Evolutionary conservation across 1,140 invertebrate genomes (phyloP).

Genomic region (Camponotus pennsylvanicus): DNA sequence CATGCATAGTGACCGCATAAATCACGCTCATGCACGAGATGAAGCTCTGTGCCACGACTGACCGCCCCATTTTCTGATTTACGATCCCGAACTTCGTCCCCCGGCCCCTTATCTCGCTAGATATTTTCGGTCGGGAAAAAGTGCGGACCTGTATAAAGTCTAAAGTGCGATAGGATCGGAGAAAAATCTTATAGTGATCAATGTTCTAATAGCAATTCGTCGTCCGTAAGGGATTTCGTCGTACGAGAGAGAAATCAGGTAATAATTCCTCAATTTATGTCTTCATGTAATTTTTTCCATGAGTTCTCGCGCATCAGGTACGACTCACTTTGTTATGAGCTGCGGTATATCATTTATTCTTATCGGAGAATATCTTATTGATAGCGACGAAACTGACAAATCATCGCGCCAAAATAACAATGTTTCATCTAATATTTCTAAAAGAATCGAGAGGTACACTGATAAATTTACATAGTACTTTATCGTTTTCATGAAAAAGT

Average conservation of each 20-base stretch:
- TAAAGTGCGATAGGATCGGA: slow-evolving; percentile 63
- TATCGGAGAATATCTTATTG: background rate
- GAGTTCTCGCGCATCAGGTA: slow-evolving; percentile 29
- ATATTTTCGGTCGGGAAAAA: slow-evolving; percentile 72
- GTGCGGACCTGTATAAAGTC: slow-evolving; percentile 59
- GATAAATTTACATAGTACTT: slow-evolving; percentile 1
- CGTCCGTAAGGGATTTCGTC: slow-evolving; percentile 51
- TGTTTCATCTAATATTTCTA: slow-evolving; percentile 14
- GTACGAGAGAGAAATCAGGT: slow-evolving; percentile 32
- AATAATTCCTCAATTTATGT: slow-evolving; percentile 57
- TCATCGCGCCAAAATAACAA: slow-evolving; percentile 16
- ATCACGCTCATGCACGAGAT: slow-evolving; percentile 69
- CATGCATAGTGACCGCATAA: slow-evolving; percentile 65
- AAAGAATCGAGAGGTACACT: background rate
- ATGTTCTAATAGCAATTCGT: slow-evolving; percentile 68
- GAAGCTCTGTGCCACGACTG: slow-evolving; percentile 71
- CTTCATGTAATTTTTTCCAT: slow-evolving; percentile 21
- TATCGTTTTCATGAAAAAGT: background rate
- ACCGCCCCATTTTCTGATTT: slow-evolving; percentile 76
- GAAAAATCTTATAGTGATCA: slow-evolving; percentile 69
- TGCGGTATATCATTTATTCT: slow-evolving; percentile 41
- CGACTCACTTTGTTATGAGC: slow-evolving; percentile 44
- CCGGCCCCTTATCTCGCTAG: slow-evolving; percentile 69
- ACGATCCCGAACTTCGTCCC: slow-evolving; percentile 71
- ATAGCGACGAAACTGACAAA: slow-evolving; percentile 13